Base-by-base conservation (phyloP, 2,113 vertebrate species). In the Peromyscus californicus region DNA sequence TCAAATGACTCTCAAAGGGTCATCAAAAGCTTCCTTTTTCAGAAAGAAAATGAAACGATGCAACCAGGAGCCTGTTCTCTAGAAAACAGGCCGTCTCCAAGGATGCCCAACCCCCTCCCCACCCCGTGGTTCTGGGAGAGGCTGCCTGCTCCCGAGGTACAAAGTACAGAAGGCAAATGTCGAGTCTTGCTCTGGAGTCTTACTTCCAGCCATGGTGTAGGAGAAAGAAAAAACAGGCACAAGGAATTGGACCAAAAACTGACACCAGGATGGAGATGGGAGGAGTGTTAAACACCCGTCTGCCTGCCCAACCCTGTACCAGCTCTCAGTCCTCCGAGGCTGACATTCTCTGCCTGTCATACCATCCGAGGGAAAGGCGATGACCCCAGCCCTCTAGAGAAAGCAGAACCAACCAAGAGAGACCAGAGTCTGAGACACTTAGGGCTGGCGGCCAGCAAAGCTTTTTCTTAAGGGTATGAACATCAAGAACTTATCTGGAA, bases 101-200 rank as follows among this genome's bases (percentile, higher is more conserved):
- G 12, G 39, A 4, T 9, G 9, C 51, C 11, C 36, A 5, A 11
- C 45, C 39, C n/a, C 5, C 1, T 17, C 67, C 67, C 33, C 2
- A 0, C 16, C 3, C 7, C 0, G 0, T 0, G 3, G 5, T 26
- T 17, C 51, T n/a, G 6, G 0, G 10, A 33, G 29, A 79, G 39
- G 33, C 36, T 29, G 21, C 15, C 21, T 12, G 48, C 48, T 61
- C n/a, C 33, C 6, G 29, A 61, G 7, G n/a, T 15, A 19, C 2
- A 61, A 89, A 69, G 31, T 0, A 4, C 1, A 24, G 54, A n/a
- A 93, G 79, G 42, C 22, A 12, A 22, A 48, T 0, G 54, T 21
- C n/a, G 16, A 0, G 36, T 80, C 69, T 75, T 22, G 11, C 29
- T 54, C 45, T 63, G 70, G 36, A 45, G 16, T 42, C 85, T 75